Conservation (phyloP, 2,797 vertebrate species). For the Coreius guichenoti region DNA sequence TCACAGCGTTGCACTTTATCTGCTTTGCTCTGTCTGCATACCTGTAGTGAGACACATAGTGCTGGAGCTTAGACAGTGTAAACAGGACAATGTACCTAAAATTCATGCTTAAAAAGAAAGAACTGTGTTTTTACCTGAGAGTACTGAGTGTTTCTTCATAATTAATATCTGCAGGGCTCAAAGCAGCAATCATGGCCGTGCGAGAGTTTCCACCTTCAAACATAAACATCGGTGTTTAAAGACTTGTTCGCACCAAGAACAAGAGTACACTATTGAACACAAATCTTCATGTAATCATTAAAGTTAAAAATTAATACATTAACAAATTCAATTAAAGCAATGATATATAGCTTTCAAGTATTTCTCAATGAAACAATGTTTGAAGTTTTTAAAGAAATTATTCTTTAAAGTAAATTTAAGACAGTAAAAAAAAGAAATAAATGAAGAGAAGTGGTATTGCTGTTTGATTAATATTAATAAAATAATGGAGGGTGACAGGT, state of each 20-base stretch:
- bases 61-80: neutral
- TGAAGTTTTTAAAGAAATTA: neutral
- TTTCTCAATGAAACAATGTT: neutral
- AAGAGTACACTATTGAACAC: neutral
- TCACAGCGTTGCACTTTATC: conserved; percentile 88
- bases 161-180: conserved; percentile 80
- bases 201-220: conserved; percentile 80
- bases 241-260: neutral
- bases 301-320: neutral
- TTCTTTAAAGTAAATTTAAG: neutral
- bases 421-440: neutral
- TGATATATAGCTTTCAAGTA: neutral
- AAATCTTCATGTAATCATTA: neutral
- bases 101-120: neutral
- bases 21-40: conserved; percentile 87
- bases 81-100: neutral
- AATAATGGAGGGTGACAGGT: neutral
- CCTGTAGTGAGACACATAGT: conserved; percentile 11
- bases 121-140: conserved; percentile 64
- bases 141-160: conserved; percentile 83
- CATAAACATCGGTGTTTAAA: neutral
- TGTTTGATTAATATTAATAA: neutral
- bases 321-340: neutral
- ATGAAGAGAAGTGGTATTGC: neutral
- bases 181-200: conserved; percentile 82